These are phyloP conservation scores for Volucella inanis DNA, from an alignment of 2,888 invertebrate genomes.

Conservation along the genomic window DNA sequence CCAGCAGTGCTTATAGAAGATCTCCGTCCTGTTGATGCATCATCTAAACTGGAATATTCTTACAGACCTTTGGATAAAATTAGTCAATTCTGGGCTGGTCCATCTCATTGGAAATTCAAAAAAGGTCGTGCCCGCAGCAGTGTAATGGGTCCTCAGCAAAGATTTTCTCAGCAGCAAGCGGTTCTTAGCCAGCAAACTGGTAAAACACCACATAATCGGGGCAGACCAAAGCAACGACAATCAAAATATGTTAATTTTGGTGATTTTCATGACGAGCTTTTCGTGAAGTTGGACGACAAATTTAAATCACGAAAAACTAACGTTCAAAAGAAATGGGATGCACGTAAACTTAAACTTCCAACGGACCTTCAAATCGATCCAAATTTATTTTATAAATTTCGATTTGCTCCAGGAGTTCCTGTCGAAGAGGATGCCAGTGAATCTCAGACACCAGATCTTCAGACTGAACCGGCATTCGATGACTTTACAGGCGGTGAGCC, in stretches of 20 bases:
- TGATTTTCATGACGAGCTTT: slow-evolving; percentile 78
- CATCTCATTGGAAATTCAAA: slow-evolving; percentile 91
- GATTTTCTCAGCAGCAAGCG: slow-evolving; percentile 44
- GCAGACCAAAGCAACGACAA: slow-evolving; percentile 75
- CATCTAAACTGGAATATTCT: slow-evolving; percentile 87
- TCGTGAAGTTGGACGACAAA: slow-evolving; percentile 78
- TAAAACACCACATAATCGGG: slow-evolving; percentile 23
- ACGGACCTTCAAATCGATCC: slow-evolving; percentile 79
- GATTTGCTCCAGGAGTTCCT: slow-evolving; percentile 79
- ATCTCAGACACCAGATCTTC: slow-evolving; percentile 48
- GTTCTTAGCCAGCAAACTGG: slow-evolving; percentile 26
- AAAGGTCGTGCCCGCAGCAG: slow-evolving; percentile 80
- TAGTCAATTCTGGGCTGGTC: slow-evolving; percentile 89
- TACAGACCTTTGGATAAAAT: slow-evolving; percentile 85
- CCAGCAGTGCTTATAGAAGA: slow-evolving; percentile 84
- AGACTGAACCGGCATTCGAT: slow-evolving; percentile 55
- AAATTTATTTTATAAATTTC: slow-evolving; percentile 78
- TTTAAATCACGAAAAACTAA: slow-evolving; percentile 80
- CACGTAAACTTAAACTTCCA: slow-evolving; percentile 81
- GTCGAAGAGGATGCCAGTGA: slow-evolving; percentile 74
- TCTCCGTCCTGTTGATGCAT: slow-evolving; percentile 85
- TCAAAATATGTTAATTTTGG: slow-evolving; percentile 79
- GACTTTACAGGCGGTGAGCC: slow-evolving; percentile 38
- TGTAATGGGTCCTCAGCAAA: slow-evolving; percentile 58
- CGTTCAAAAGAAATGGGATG: slow-evolving; percentile 82